Percentiles rank a stretch among this genome's conserved stretches.
Evolutionary conservation across 2,797 vertebrate genomes (phyloP).

Genomic region (Myotis vivesi): DNA sequence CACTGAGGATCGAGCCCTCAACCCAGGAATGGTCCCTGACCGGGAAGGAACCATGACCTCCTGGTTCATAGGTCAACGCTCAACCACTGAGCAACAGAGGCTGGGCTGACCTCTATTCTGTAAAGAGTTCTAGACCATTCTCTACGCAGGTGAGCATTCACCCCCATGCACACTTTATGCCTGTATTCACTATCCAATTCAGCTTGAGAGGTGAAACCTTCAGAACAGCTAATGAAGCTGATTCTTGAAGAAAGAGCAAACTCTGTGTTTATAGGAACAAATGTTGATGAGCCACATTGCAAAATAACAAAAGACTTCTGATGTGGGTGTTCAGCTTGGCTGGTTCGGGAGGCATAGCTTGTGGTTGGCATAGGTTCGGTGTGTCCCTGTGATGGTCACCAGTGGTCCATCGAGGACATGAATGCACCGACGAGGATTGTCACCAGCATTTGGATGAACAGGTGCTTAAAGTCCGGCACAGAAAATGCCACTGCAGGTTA

Average conservation of each 20-base stretch:
- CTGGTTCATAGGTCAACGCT: too few relatives aligned
- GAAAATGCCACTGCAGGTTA: background rate
- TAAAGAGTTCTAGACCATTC: background rate
- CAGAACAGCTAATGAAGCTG: background rate
- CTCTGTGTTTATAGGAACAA: conserved; percentile 49
- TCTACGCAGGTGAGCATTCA: too few relatives aligned
- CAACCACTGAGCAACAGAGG: too few relatives aligned
- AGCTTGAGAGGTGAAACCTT: background rate
- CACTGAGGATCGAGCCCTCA: too few relatives aligned
- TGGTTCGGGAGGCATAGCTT: background rate
- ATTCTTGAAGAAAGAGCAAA: conserved; percentile 43
- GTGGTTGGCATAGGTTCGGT: rapidly evolving
- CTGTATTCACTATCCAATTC: too few relatives aligned
- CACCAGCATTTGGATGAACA: background rate
- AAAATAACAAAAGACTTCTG: conserved; percentile 1
- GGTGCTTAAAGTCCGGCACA: rapidly evolving
- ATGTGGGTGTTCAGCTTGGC: background rate
- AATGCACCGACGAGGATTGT: too few relatives aligned
- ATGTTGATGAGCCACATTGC: background rate
- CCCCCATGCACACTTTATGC: too few relatives aligned
- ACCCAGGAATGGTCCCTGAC: too few relatives aligned
- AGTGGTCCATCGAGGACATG: background rate
- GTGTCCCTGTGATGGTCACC: rapidly evolving
- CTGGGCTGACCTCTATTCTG: background rate
- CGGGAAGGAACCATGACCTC: too few relatives aligned